A percentile compares a stretch with the other conserved stretches of the same genome.
Evolutionary conservation across 2,797 vertebrate species (phyloP).

Genomic region (Sparus aurata): DNA sequence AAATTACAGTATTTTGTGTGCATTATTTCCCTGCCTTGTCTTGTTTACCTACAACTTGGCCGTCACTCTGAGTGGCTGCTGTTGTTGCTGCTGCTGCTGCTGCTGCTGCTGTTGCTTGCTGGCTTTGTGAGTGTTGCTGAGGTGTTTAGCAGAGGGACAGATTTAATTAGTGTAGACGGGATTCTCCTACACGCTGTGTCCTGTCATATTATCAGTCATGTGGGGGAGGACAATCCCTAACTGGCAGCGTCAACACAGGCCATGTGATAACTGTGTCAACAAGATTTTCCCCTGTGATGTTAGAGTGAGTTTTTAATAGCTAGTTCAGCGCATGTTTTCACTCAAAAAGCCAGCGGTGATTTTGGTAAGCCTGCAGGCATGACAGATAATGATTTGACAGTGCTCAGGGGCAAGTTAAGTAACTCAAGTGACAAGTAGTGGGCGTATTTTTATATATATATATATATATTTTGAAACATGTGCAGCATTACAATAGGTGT

Average conservation of each 20-base stretch:
- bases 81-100: slow-evolving; percentile 26
- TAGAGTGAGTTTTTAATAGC: slow-evolving; percentile 59
- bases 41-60: slow-evolving; percentile 37
- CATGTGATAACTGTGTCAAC: slow-evolving; percentile 69
- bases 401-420: slow-evolving; percentile 48
- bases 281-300: slow-evolving; percentile 63
- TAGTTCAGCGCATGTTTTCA: slow-evolving; percentile 58
- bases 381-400: slow-evolving; percentile 54
- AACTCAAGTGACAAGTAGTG: slow-evolving; percentile 31
- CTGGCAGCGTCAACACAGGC: slow-evolving; percentile 57
- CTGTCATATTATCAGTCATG: slow-evolving; percentile 74
- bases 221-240: slow-evolving; percentile 68
- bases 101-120: slow-evolving; percentile 35
- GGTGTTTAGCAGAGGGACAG: slow-evolving; percentile 61
- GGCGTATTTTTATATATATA: slow-evolving; percentile 16
- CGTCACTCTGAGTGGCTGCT: slow-evolving; percentile 47
- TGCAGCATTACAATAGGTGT: slow-evolving; percentile 9
- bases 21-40: slow-evolving; percentile 33
- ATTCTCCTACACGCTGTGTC: slow-evolving; percentile 62
- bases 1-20: slow-evolving; percentile 15
- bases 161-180: slow-evolving; percentile 73
- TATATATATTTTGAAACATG: neutral
- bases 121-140: slow-evolving; percentile 23
- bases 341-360: slow-evolving; percentile 64
- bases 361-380: slow-evolving; percentile 57